Percentiles rank a stretch among this genome's conserved stretches.
phyloP scores from a whole-genome alignment of 2,113 vertebrate species.

The Heterocephalus glaber region DNA sequence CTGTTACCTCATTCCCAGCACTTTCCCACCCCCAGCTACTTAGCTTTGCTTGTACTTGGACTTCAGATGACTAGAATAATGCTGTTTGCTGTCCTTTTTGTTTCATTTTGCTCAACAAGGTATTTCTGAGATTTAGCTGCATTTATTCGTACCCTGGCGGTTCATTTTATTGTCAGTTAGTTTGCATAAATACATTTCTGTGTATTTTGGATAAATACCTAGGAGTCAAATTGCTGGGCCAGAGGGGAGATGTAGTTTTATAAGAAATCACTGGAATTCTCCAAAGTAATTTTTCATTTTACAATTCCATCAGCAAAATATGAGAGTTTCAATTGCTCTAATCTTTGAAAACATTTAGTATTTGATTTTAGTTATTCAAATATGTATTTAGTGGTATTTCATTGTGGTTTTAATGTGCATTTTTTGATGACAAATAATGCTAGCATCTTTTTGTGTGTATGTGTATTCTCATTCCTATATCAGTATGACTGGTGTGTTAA shows the following conservation, averaged over 20 bases:
- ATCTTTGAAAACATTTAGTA: neutral
- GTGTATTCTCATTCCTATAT: neutral
- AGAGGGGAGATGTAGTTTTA: neutral
- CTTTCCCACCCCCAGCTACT: neutral
- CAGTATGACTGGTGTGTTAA: neutral
- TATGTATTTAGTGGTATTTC: neutral
- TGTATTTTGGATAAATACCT: neutral
- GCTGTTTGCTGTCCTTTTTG: neutral
- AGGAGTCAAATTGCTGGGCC: neutral
- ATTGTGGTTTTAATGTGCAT: neutral
- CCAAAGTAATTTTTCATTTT: slow-evolving; percentile 7
- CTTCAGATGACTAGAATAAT: neutral
- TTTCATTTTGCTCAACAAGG: neutral
- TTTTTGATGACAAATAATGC: neutral
- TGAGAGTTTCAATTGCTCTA: neutral
- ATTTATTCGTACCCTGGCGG: neutral
- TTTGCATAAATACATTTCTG: neutral
- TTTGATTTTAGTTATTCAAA: slow-evolving; percentile 18
- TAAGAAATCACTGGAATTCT: neutral
- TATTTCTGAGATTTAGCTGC: neutral
- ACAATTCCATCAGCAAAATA: neutral
- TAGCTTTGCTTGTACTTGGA: neutral
- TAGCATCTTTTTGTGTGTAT: neutral
- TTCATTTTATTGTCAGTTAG: neutral
- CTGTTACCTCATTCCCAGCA: no score